phyloP scores from a whole-genome alignment of 2,888 invertebrate genomes.

The Notodonta ziczac region DNA sequence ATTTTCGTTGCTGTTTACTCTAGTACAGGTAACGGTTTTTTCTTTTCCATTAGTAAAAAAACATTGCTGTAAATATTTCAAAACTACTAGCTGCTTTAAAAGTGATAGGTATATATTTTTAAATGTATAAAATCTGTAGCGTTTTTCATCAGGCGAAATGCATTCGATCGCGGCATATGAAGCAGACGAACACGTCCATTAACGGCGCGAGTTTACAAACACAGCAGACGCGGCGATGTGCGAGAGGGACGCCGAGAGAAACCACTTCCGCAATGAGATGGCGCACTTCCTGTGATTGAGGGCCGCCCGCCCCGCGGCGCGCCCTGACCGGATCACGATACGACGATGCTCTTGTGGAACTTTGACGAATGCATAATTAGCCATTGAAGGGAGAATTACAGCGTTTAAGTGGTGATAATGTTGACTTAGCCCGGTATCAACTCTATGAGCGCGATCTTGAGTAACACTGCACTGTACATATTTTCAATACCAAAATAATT shows the following conservation, averaged over 20 bases:
- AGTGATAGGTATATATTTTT: neutral
- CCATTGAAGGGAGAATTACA: constrained; percentile 30
- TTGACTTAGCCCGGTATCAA: too few relatives aligned
- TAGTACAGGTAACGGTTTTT: too few relatives aligned
- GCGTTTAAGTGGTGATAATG: too few relatives aligned
- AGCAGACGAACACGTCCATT: constrained; percentile 64
- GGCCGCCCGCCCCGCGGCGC: constrained; percentile 52
- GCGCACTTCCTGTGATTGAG: constrained; percentile 85
- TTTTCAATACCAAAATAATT: too few relatives aligned
- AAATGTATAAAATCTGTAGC: constrained; percentile 6
- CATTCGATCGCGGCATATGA: constrained; percentile 68
- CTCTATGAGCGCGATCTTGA: too few relatives aligned
- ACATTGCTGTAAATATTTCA: too few relatives aligned
- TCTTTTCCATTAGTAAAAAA: too few relatives aligned
- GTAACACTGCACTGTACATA: too few relatives aligned
- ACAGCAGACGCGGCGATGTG: constrained; percentile 45
- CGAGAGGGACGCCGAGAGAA: constrained; percentile 73
- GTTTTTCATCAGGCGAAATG: constrained; percentile 66
- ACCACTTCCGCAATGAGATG: constrained; percentile 85
- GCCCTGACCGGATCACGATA: constrained; percentile 39
- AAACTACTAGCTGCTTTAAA: too few relatives aligned
- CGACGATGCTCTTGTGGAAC: constrained; percentile 32
- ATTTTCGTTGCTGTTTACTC: too few relatives aligned
- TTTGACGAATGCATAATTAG: constrained; percentile 46
- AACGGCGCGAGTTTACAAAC: constrained; percentile 70